Conservation (phyloP, 2,113 vertebrate genomes). For the Lasiurus borealis region DNA sequence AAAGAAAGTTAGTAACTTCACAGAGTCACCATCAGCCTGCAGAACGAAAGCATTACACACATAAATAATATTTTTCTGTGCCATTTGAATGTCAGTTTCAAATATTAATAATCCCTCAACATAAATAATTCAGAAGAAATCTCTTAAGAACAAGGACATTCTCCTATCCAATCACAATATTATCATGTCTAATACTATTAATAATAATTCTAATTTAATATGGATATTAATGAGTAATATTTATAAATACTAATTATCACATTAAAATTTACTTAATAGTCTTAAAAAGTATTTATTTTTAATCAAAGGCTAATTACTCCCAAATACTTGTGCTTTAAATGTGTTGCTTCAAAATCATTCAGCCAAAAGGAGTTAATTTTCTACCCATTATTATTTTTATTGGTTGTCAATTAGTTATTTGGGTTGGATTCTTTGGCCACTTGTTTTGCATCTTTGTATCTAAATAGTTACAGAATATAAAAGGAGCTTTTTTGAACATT, state of each 20-base stretch:
- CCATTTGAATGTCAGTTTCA: neutral
- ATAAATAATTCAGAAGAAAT: neutral
- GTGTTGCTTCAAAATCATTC: conserved; percentile 3
- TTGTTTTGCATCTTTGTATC: conserved; percentile 11
- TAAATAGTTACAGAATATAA: conserved; percentile 14
- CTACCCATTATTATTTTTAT: neutral
- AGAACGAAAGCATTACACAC: neutral
- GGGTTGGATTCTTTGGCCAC: neutral
- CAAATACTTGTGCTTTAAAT: conserved; percentile 7
- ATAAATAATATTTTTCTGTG: neutral
- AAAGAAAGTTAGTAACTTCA: neutral
- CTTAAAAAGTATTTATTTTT: neutral
- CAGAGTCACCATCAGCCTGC: neutral
- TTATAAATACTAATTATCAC: neutral
- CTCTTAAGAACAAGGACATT: conserved; percentile 1
- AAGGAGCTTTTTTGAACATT: neutral
- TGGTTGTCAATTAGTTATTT: neutral
- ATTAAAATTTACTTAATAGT: neutral
- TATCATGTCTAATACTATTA: neutral
- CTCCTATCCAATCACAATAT: neutral
- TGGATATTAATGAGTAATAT: neutral
- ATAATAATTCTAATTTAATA: neutral
- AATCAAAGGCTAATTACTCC: neutral
- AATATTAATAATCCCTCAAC: neutral
- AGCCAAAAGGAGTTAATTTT: conserved; percentile 33